Percentiles rank a stretch among this genome's conserved stretches.
These are phyloP conservation scores for Trematomus bernacchii DNA, from an alignment of 2,797 vertebrate species.

Conservation along the genomic window DNA sequence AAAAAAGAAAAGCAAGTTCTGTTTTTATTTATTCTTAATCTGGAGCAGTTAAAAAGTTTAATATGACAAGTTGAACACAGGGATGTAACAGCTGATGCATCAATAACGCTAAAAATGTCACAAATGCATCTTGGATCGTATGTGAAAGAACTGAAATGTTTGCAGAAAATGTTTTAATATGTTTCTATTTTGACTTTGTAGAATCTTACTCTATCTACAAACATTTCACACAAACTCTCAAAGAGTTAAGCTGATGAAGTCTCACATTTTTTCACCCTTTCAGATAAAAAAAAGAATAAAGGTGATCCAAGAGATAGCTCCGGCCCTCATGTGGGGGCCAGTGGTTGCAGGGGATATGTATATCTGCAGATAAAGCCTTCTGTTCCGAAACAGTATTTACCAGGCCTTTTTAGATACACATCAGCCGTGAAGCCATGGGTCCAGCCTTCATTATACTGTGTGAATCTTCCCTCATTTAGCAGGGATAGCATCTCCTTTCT, in stretches of 20 bases:
- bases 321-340: constrained; percentile 86
- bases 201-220: constrained; percentile 19
- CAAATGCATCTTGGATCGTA: neutral
- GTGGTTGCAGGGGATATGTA: constrained; percentile 87
- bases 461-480: constrained; percentile 90
- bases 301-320: constrained; percentile 81
- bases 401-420: constrained; percentile 86
- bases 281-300: constrained; percentile 77
- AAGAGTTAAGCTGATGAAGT: constrained; percentile 78
- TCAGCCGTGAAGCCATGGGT: constrained; percentile 86
- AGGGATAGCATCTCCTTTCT: constrained; percentile 86
- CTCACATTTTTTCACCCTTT: constrained; percentile 76
- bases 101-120: neutral
- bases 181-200: constrained; percentile 12
- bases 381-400: constrained; percentile 87
- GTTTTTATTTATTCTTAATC: neutral
- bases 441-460: constrained; percentile 86
- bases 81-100: neutral
- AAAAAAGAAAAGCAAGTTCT: neutral
- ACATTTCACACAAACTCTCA: constrained; percentile 55
- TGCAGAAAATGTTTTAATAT: neutral
- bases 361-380: constrained; percentile 88
- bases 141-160: neutral
- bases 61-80: neutral
- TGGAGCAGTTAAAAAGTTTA: neutral